A percentile compares a stretch with the other conserved stretches of the same genome.
Evolutionary conservation across 2,888 invertebrate species (phyloP).

Genomic region (Drosophila putrida): DNA sequence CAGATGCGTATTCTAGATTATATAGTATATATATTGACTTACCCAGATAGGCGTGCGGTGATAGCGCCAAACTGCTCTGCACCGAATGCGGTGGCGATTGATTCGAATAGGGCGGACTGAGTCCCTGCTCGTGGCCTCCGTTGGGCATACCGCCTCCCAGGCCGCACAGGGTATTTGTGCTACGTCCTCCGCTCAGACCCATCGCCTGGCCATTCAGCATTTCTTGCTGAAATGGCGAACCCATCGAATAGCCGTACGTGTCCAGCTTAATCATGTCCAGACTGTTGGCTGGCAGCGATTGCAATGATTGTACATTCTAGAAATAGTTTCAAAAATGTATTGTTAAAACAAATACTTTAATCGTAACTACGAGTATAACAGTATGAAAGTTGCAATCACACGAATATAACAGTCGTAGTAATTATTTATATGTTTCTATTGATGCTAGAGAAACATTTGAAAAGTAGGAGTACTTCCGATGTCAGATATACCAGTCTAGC

Average conservation of each 20-base stretch:
- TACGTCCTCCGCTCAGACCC: constrained; percentile 72
- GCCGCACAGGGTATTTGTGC: constrained; percentile 63
- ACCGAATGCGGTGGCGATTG: constrained; percentile 95
- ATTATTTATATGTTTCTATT: too few relatives aligned
- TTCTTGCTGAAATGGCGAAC: constrained; percentile 85
- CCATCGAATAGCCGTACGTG: constrained; percentile 87
- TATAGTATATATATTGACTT: constrained; percentile 58
- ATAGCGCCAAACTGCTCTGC: constrained; percentile 89
- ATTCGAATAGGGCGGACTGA: constrained; percentile 94
- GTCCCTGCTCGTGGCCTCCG: constrained; percentile 87
- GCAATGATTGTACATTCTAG: constrained; percentile 89
- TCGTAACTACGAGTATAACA: not conserved
- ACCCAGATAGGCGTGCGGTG: constrained; percentile 92
- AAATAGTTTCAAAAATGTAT: not conserved
- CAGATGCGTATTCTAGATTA: too few relatives aligned
- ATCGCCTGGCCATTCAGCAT: constrained; percentile 82
- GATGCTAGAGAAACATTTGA: too few relatives aligned
- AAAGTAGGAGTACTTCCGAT: too few relatives aligned
- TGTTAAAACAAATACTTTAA: not conserved
- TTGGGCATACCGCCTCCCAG: constrained; percentile 67
- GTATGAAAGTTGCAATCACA: not conserved
- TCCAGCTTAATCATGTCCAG: constrained; percentile 87
- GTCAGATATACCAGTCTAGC: not conserved
- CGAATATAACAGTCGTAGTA: not conserved
- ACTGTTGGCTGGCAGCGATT: constrained; percentile 84